A percentile compares a stretch with the other conserved stretches of the same genome.
Conservation (phyloP, 2,113 vertebrate genomes). For the Epinephelus moara region DNA sequence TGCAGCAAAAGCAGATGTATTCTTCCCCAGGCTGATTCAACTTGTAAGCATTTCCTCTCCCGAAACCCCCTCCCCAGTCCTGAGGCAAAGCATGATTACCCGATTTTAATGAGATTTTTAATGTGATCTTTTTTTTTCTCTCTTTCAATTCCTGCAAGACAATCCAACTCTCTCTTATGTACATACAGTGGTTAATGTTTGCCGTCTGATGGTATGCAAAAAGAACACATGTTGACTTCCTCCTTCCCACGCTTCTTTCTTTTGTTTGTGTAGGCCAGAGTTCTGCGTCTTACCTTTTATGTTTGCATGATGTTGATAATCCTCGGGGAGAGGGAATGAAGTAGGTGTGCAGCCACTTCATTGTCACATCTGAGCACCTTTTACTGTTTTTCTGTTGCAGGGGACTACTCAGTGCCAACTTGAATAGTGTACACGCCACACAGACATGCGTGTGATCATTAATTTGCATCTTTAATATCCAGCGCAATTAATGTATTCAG, state of each 20-base stretch:
- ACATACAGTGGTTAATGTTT: slow-evolving; percentile 76
- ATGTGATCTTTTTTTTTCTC: slow-evolving; percentile 68
- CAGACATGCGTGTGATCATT: slow-evolving; percentile 9
- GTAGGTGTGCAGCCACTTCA: slow-evolving; percentile 1
- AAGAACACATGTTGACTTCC: slow-evolving; percentile 56
- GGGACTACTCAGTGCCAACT: slow-evolving; percentile 11
- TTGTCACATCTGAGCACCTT: background rate
- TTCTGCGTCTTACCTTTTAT: slow-evolving; percentile 21
- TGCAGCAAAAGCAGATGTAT: slow-evolving; percentile 81
- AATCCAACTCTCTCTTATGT: slow-evolving; percentile 63
- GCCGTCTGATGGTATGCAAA: slow-evolving; percentile 50
- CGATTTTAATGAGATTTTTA: slow-evolving; percentile 85
- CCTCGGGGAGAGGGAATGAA: slow-evolving; percentile 4
- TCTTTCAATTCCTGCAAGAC: slow-evolving; percentile 61
- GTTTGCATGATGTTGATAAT: slow-evolving; percentile 19
- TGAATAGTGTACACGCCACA: slow-evolving; percentile 8
- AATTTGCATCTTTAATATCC: slow-evolving; percentile 23
- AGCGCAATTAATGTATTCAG: slow-evolving; percentile 14
- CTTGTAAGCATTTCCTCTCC: slow-evolving; percentile 77
- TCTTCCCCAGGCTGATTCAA: slow-evolving; percentile 79
- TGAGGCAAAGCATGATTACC: slow-evolving; percentile 82
- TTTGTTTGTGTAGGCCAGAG: slow-evolving; percentile 7
- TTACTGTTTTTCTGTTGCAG: background rate
- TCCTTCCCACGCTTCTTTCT: slow-evolving; percentile 30
- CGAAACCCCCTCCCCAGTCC: slow-evolving; percentile 56